Evolutionary conservation across 2,888 invertebrate genomes (phyloP).

Genomic region (Eupithecia exiguata): DNA sequence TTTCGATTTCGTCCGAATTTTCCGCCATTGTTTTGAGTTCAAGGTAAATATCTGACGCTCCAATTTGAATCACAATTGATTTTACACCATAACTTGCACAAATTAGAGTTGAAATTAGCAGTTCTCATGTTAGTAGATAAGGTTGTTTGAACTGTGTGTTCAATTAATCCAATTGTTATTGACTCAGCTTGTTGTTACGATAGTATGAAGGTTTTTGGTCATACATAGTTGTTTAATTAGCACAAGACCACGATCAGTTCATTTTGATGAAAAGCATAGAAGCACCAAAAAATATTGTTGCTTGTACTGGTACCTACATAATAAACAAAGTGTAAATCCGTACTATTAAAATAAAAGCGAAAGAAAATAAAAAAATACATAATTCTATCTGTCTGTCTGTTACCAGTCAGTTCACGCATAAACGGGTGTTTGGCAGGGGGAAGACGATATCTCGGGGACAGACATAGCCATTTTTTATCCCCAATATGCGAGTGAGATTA

Average conservation of each 20-base stretch:
- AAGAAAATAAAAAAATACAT: too few species aligned
- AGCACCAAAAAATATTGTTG: not conserved
- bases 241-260: not conserved
- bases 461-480: too few species aligned
- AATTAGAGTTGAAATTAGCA: conserved; percentile 21
- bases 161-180: conserved; percentile 35
- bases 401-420: too few species aligned
- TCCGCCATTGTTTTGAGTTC: conserved; percentile 70
- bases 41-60: conserved; percentile 57
- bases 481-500: too few species aligned
- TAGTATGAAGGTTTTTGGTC: conserved; percentile 19
- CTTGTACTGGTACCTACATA: not conserved
- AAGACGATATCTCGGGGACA: too few species aligned
- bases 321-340: too few species aligned
- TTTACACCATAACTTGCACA: conserved; percentile 14
- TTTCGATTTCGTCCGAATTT: conserved; percentile 62
- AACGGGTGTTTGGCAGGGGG: too few species aligned
- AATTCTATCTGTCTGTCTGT: too few species aligned
- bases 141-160: conserved; percentile 17
- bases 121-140: not conserved
- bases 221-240: conserved; percentile 14
- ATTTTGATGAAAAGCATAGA: not conserved
- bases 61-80: conserved; percentile 33
- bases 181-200: conserved; percentile 25
- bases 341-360: too few species aligned